Conservation (phyloP, 2,888 invertebrate species). For the Eilema depressum region DNA sequence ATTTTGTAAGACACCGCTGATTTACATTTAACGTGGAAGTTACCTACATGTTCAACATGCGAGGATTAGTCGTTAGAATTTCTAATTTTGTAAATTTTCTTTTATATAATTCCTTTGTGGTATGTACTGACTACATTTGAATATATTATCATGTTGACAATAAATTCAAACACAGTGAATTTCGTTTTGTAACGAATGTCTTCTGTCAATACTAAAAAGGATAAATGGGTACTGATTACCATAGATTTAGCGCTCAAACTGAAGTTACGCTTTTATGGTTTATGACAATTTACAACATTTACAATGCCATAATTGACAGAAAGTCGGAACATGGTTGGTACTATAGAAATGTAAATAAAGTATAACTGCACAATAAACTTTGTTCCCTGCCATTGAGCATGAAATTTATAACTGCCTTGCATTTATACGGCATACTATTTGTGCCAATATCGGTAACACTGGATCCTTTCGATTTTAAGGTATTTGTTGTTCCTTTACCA, state of each 20-base stretch:
- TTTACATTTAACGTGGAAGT: neutral
- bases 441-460: neutral
- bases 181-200: no score
- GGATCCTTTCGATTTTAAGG: slow-evolving; percentile 12
- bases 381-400: neutral
- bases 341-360: neutral
- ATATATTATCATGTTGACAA: no score
- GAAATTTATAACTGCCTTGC: neutral
- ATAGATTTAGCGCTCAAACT: no score
- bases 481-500: neutral
- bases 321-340: neutral
- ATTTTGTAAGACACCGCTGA: neutral
- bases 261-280: no score
- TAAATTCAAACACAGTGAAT: no score
- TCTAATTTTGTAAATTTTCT: neutral
- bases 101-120: no score
- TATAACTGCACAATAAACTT: neutral
- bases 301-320: neutral
- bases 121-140: no score
- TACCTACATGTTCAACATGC: neutral
- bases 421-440: slow-evolving; percentile 1
- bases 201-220: no score
- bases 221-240: no score
- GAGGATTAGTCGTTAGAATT: neutral
- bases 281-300: no score